Percentiles rank a stretch among this genome's conserved stretches.
These are phyloP conservation scores for Cheirogaleus medius DNA, from an alignment of 2,113 vertebrate species.

Conservation along the genomic window DNA sequence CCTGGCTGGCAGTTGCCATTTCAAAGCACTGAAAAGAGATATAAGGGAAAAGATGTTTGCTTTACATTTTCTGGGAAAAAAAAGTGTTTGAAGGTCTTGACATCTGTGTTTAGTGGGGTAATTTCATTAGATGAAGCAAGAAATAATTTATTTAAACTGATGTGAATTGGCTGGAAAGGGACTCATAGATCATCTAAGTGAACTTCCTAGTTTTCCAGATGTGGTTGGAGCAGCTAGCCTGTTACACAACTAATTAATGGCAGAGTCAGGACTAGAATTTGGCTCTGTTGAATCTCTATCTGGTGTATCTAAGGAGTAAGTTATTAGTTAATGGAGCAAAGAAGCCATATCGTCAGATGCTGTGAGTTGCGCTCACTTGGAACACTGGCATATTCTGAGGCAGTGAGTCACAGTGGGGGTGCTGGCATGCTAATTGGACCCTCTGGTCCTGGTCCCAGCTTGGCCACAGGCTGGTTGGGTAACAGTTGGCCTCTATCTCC, in stretches of 20 bases:
- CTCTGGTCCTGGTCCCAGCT: background rate
- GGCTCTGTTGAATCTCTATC: background rate
- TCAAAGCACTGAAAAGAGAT: background rate
- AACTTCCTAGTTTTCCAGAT: background rate
- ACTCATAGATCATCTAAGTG: background rate
- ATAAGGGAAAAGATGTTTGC: background rate
- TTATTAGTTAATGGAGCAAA: background rate
- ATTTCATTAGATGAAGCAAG: background rate
- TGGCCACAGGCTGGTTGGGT: background rate
- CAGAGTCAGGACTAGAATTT: background rate
- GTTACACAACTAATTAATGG: fast-evolving
- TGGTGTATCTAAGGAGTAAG: background rate
- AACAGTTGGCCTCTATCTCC: fast-evolving
- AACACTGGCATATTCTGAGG: background rate
- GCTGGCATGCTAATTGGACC: background rate
- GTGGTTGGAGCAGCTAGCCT: background rate
- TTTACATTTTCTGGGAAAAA: background rate
- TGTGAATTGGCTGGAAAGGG: background rate
- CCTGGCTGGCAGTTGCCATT: background rate
- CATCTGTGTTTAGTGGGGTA: background rate
- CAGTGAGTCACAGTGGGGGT: background rate
- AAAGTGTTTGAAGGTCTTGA: background rate
- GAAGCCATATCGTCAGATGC: fast-evolving
- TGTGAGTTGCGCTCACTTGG: background rate
- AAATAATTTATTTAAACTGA: background rate